These are phyloP conservation scores for Dynastes tityus DNA, from an alignment of 2,888 invertebrate genomes.

Conservation along the genomic window DNA sequence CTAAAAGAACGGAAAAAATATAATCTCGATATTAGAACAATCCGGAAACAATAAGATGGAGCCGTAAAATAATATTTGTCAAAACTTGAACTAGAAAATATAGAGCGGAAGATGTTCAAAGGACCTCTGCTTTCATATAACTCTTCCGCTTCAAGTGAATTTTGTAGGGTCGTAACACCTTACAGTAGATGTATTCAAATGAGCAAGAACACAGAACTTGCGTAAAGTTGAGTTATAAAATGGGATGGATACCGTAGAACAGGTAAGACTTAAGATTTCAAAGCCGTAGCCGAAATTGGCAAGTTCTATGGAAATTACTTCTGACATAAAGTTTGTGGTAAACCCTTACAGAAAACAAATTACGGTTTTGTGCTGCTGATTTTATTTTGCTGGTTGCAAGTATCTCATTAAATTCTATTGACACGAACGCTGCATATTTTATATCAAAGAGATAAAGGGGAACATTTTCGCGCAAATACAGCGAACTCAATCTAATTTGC, in stretches of 20 bases:
- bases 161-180: neutral
- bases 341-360: neutral
- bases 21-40: no score
- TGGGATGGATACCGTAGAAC: slow-evolving; percentile 12
- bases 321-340: slow-evolving; percentile 9
- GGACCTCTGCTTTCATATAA: no score
- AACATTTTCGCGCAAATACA: no score
- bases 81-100: no score
- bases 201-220: neutral
- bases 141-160: no score
- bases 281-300: slow-evolving; percentile 7
- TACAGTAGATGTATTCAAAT: slow-evolving; percentile 8
- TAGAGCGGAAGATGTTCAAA: no score
- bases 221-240: slow-evolving; percentile 10
- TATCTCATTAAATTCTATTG: neutral
- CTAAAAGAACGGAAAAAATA: no score
- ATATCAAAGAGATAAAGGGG: neutral
- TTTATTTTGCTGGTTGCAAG: neutral
- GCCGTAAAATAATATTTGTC: no score
- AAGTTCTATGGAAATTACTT: neutral
- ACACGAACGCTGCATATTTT: neutral
- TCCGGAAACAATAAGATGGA: no score
- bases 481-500: no score
- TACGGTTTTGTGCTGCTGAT: neutral
- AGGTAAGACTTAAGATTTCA: slow-evolving; percentile 19